Base-by-base conservation (phyloP, 2,797 vertebrate species). In the Paedocypris micromegethes region DNA sequence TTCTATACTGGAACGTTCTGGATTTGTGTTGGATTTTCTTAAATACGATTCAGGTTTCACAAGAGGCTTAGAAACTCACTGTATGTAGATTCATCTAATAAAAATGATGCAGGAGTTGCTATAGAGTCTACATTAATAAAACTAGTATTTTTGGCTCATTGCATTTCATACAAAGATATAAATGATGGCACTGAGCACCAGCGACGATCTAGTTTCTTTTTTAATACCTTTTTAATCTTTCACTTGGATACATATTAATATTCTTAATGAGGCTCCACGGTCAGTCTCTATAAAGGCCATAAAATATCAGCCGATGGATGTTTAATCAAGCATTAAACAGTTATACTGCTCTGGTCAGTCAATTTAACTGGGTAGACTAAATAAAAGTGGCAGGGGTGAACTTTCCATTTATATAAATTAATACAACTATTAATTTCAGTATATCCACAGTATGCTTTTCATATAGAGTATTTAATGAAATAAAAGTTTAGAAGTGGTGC, bases 171-270 rank as follows among this genome's bases (percentile, higher is more conserved):
- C 8, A 58, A 51, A 37, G 39, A 56, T 44, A 41, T 8, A 58
- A 68, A 51, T 37, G 6, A n/a, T 38, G 46, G 9, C 41, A 49
- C 57, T 53, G 38, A 50, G 5, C 5, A 0, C 9, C 37, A 37
- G 9, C 9, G 41, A 2, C 9, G 41, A 8, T 56, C 47, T 52
- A 62, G 6, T 63, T 46, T 9, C 52, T 39, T 53, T 63, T 9
- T 46, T 41, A 59, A 45, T 47, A 9, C 9, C 6, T 46, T 60
- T 68, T 68, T 40, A 47, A 68, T 68, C 43, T 53, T 6, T 38
- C 59, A 9, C 53, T 2, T 46, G 6, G 9, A 45, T 46, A 4
- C 58, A 8, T 60, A 47, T 60, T 9, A 5, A 59, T 52, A 40
- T 60, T 41, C 5, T 23, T 41, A 53, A 53, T 5, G 2, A 60